Base-by-base conservation (phyloP, 2,797 vertebrate genomes). In the Pangasius sanitwongsei region DNA sequence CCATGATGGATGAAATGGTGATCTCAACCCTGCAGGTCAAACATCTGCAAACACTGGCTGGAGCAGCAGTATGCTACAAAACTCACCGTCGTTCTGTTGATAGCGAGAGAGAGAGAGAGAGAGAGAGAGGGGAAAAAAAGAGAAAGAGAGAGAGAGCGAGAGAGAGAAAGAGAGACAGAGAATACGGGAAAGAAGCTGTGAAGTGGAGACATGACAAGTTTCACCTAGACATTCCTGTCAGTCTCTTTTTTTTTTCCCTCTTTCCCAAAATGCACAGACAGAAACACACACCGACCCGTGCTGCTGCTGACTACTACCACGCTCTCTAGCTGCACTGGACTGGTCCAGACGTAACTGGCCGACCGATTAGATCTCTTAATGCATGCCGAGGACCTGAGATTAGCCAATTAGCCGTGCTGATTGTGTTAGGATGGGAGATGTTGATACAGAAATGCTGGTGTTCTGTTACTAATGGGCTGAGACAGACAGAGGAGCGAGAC, bases 1-100 rank as follows among this genome's bases (percentile, higher is more conserved):
- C 57, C 65, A 31, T 25, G 72, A 80, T 25, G 55, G 70, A 82
- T n/a, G 31, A 3, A 31, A 1, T 12, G 34, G 55, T 37, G 48
- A 16, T 7, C 9, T 96, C 95, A 96, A 63, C 95, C 92, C 91
- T 96, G 95, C 74, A 97, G 96, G 92, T 96, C 91, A 92, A 96
- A 97, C 44, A 92, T 95, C 90, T 93, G 93, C 86, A 96, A 93
- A 92, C 96, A 97, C 91, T 88, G 94, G 89, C 94, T 96, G 89
- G 96, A 96, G 93, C 96, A 97, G 95, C 96, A 97, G 85, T 97
- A 97, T 3, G 96, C 96, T 87, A 96, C 94, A 83, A 97, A 97
- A 91, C 95, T 96, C 87, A 97, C 96, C 0, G 95, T 95, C 0
- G 95, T 96, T 93, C 96, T 97, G 87, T 69, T 83, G 2, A 57